Evolutionary conservation across 2,888 invertebrate genomes (phyloP).

Genomic region (Eilema griseolum): DNA sequence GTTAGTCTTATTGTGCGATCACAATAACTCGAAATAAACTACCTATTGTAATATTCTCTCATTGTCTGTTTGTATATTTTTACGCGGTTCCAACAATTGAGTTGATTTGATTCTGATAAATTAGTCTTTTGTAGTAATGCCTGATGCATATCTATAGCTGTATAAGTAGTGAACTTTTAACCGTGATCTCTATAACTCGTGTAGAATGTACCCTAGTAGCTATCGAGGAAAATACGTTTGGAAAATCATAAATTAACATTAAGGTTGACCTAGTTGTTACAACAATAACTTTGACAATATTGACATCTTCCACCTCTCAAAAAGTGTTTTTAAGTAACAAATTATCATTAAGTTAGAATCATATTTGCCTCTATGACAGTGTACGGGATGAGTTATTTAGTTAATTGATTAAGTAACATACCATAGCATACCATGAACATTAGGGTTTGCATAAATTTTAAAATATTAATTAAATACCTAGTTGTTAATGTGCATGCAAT

Average conservation of each 20-base stretch:
- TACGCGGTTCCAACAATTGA: neutral
- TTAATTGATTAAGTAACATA: too few relatives aligned
- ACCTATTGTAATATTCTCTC: constrained; percentile 14
- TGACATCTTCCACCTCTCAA: too few relatives aligned
- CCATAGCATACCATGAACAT: too few relatives aligned
- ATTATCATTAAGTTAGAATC: too few relatives aligned
- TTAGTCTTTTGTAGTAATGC: neutral
- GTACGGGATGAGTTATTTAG: too few relatives aligned
- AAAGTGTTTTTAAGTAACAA: too few relatives aligned
- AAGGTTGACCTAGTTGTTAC: too few relatives aligned
- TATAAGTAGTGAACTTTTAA: neutral
- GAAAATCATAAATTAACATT: neutral
- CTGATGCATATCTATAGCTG: neutral
- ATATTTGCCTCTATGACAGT: too few relatives aligned
- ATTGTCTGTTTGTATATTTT: constrained; percentile 28
- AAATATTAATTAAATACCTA: too few relatives aligned
- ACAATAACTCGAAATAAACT: neutral
- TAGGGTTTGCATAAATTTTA: too few relatives aligned
- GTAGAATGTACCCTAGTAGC: neutral
- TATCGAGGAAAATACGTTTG: neutral
- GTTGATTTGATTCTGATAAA: neutral
- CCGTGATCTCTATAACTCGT: neutral
- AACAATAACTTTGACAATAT: too few relatives aligned
- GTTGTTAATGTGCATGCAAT: too few relatives aligned
- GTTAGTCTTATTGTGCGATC: neutral